Base-by-base conservation (phyloP, 64 coral and sea anemone species). In the Trachythela sp. region DNA sequence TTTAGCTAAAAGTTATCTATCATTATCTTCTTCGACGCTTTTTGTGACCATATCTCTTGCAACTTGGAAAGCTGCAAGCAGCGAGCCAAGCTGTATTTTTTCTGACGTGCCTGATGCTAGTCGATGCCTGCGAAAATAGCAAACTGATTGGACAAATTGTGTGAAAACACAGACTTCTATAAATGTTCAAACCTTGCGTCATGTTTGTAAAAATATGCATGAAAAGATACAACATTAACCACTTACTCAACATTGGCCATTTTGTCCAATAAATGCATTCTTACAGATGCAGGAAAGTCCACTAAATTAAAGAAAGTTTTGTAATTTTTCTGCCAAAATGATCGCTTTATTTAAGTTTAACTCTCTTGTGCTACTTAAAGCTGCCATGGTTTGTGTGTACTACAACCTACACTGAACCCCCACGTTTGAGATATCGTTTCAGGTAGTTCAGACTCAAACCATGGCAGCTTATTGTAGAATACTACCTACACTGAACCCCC, bases 171-270 rank as follows among this genome's bases (percentile, higher is more conserved):
- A 77, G 9, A 89, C 0, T 39, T 48, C 18, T n/a, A n/a, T n/a
- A n/a, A n/a, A n/a, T n/a, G 29, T 76, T 8, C 34, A 39, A 6
- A 76, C 17, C 29, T 72, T 72, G 22, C 64, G 26, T 64, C 27
- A 36, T 36, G 27, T 37, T 48, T n/a, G 6, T 9, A 58, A 18
- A 18, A 22, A 29, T 87, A 54, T 17, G 2, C 30, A 59, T 9
- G 18, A 36, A 13, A 29, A 41, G 59, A 1, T 48, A 40, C 15
- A 24, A 37, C 14, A 32, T 4, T 45, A 6, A 45, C 11, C 4
- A 92, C 95, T 97, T 89, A 97, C 95, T 97, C 95, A 71, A 94
- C 84, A 86, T 97, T 91, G 35, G 95, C 95, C 93, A 97, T 92
- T 77, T 97, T 97, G 40, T 97, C 90, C 83, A 97, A 84, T 67